phyloP scores from a whole-genome alignment of 2,888 invertebrate species.

The Lithosia quadra region DNA sequence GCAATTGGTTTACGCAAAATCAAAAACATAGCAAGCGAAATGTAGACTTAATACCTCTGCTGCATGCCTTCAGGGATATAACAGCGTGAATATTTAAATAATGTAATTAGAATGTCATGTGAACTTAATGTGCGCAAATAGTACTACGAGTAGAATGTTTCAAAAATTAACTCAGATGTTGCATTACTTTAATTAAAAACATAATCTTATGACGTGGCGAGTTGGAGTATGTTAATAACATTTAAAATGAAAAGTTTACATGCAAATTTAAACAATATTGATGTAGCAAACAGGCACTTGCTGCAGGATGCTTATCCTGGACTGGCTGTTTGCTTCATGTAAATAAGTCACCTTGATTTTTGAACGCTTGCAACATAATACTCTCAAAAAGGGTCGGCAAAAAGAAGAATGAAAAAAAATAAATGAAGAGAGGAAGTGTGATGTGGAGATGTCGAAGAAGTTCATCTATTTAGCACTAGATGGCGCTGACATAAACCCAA shows the following conservation, averaged over 20 bases:
- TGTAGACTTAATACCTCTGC: too few relatives aligned
- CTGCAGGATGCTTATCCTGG: too few relatives aligned
- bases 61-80: background rate
- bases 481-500: too few relatives aligned
- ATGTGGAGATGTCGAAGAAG: too few relatives aligned
- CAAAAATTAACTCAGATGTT: background rate
- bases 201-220: slow-evolving; percentile 4
- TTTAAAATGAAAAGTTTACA: background rate
- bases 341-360: background rate
- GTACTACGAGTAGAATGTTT: background rate
- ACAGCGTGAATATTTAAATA: background rate
- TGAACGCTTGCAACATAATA: too few relatives aligned
- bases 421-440: too few relatives aligned
- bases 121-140: background rate
- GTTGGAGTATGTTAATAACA: background rate
- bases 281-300: background rate
- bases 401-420: too few relatives aligned
- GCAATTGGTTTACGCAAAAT: too few relatives aligned
- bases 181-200: slow-evolving; percentile 17
- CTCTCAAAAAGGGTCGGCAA: too few relatives aligned
- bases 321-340: too few relatives aligned
- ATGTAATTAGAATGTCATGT: background rate
- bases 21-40: too few relatives aligned
- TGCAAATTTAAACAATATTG: background rate
- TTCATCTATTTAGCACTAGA: too few relatives aligned